A percentile compares a stretch with the other conserved stretches of the same genome.
Evolutionary conservation across 2,888 invertebrate genomes (phyloP).

Genomic region (Rhagonycha lutea): DNA sequence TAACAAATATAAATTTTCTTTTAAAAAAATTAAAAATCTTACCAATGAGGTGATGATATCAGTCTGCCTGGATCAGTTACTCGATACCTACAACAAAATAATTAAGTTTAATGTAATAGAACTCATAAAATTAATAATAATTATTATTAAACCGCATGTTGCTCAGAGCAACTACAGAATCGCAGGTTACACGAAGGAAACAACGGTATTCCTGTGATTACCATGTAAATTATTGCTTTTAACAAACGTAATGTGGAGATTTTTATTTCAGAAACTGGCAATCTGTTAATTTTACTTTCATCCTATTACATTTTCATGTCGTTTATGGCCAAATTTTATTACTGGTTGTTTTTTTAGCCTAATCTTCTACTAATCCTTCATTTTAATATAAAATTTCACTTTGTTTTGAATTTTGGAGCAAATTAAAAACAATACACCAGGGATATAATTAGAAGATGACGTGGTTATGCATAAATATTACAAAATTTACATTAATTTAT

Average conservation of each 20-base stretch:
- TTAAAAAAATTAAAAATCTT: background rate
- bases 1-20: background rate
- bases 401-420: background rate
- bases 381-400: background rate
- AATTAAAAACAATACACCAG: background rate
- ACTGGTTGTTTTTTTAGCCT: background rate
- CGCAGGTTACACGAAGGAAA: background rate
- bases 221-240: background rate
- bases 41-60: background rate
- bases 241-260: background rate
- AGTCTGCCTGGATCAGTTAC: background rate
- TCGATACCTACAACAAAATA: background rate
- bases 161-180: background rate
- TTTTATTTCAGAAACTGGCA: background rate
- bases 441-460: background rate
- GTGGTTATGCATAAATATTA: conserved; percentile 20
- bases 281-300: background rate
- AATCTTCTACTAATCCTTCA: background rate
- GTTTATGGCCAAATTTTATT: background rate
- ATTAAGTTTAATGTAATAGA: background rate
- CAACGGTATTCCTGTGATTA: background rate
- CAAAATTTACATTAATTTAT: conserved; percentile 21
- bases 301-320: background rate
- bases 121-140: background rate
- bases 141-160: background rate